Percentiles rank a stretch among this genome's conserved stretches.
Conservation (phyloP, 2,797 vertebrate genomes). For the Octomys mimax region DNA sequence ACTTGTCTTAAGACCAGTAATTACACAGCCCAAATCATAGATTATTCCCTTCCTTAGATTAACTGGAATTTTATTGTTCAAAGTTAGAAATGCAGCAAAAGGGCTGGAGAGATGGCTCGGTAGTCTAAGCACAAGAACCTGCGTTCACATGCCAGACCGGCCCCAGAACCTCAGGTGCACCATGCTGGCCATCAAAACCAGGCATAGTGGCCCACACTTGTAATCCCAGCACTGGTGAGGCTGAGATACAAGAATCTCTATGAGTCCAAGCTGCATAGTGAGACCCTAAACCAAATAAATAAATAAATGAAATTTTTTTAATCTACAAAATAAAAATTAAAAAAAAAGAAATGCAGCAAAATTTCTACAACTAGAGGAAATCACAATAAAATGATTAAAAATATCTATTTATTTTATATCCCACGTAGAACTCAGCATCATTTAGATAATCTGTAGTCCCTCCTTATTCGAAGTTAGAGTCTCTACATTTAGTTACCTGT, state of each 20-base stretch:
- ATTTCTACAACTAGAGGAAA: neutral
- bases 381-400: neutral
- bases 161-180: no score
- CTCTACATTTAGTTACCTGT: neutral
- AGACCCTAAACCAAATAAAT: no score
- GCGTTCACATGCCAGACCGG: no score
- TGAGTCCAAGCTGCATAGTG: no score
- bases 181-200: no score
- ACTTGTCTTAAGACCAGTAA: neutral
- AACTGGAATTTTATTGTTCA: neutral
- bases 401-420: neutral
- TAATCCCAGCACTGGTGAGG: no score
- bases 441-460: neutral
- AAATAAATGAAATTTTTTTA: no score
- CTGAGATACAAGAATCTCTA: no score
- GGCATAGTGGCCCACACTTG: no score
- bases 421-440: neutral
- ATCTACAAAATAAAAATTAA: no score
- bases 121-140: no score
- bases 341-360: neutral
- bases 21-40: neutral
- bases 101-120: no score
- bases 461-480: neutral
- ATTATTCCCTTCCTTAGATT: neutral
- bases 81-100: neutral